Evolutionary conservation across 1,140 invertebrate genomes (phyloP).

Genomic region (Atta cephalotes): DNA sequence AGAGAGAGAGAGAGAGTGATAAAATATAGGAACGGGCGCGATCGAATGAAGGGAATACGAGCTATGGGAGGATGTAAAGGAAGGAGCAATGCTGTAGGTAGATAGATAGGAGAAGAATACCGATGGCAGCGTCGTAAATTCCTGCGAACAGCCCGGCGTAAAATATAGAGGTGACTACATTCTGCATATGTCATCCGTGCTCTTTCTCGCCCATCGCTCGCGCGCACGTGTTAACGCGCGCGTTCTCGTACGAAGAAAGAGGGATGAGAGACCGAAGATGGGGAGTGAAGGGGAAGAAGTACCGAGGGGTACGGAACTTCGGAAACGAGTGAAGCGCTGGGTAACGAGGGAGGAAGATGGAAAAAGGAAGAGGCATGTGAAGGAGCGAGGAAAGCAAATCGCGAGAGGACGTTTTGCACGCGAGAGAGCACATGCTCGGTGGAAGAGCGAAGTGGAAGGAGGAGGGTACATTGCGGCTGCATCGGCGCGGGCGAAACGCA

Average conservation of each 20-base stretch:
- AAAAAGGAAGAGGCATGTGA: constrained; percentile 44
- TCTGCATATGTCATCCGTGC: constrained; percentile 81
- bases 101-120: constrained; percentile 63
- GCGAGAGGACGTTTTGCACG: constrained; percentile 69
- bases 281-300: not conserved
- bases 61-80: not conserved
- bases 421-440: constrained; percentile 68
- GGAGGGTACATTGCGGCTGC: not conserved
- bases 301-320: not conserved
- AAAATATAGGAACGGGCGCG: not conserved
- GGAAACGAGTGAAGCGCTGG: too few relatives aligned
- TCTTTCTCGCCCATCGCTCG: constrained; percentile 72
- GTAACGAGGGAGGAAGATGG: not conserved
- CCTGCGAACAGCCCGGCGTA: constrained; percentile 77
- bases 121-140: constrained; percentile 78
- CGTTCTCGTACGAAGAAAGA: constrained; percentile 24
- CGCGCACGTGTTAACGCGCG: constrained; percentile 66
- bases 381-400: constrained; percentile 65
- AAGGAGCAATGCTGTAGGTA: constrained; percentile 38
- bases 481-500: constrained; percentile 49
- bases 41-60: not conserved
- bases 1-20: too few relatives aligned
- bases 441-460: not conserved
- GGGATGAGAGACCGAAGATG: not conserved
- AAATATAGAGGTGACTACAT: constrained; percentile 80